These are phyloP conservation scores for Petrocephalus microphthalmus DNA, from an alignment of 2,113 vertebrate genomes.

Conservation along the genomic window DNA sequence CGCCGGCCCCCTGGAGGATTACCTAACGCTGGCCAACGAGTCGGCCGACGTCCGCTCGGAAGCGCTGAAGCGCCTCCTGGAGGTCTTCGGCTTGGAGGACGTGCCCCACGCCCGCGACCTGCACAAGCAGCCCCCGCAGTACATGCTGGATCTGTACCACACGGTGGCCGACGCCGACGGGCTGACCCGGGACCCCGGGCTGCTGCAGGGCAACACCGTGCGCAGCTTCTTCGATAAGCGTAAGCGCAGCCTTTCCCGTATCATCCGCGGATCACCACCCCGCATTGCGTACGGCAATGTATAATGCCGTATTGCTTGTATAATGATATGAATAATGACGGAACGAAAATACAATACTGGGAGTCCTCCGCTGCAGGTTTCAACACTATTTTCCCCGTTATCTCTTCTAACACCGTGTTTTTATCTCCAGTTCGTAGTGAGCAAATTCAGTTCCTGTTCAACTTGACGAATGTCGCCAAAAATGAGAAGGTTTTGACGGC, in stretches of 20 bases:
- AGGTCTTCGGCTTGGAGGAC: constrained; percentile 83
- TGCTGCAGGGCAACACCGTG: constrained; percentile 80
- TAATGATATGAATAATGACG: too few species aligned
- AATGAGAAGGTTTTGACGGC: constrained; percentile 75
- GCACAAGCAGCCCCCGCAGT: constrained; percentile 75
- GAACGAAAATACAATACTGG: not conserved
- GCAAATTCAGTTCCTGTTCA: constrained; percentile 70
- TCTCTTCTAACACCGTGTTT: not conserved
- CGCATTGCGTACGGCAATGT: not conserved
- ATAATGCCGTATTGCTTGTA: too few species aligned
- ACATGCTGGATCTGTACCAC: constrained; percentile 87
- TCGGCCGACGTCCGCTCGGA: constrained; percentile 53
- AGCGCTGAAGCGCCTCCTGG: constrained; percentile 74
- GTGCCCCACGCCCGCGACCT: constrained; percentile 56
- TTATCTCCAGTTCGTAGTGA: constrained; percentile 60
- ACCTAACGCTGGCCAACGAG: constrained; percentile 31
- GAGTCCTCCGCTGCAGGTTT: not conserved
- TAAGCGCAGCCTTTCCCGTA: constrained; percentile 52
- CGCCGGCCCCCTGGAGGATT: constrained; percentile 33
- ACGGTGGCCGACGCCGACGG: constrained; percentile 75
- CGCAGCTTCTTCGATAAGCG: constrained; percentile 84
- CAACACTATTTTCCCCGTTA: not conserved
- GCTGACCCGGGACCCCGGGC: constrained; percentile 73
- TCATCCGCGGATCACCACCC: not conserved
- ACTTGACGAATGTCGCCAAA: constrained; percentile 70